These are phyloP conservation scores for Ptilonorhynchus violaceus DNA, from an alignment of 2,113 vertebrate species.

Conservation along the genomic window DNA sequence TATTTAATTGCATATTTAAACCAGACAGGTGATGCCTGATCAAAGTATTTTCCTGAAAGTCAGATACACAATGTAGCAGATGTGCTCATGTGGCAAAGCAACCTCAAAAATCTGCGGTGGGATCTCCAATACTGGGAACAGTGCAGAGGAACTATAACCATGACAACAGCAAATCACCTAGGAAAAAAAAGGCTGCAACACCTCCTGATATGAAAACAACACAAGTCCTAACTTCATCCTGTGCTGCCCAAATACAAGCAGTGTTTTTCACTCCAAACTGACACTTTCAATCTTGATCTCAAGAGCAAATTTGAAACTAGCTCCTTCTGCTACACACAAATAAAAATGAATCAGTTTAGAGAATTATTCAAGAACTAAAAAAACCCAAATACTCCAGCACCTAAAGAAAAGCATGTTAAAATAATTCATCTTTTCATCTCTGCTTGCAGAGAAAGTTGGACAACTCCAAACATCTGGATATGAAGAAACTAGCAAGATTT, in stretches of 20 bases:
- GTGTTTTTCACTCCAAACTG: neutral
- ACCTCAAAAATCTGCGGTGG: neutral
- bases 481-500: neutral
- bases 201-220: neutral
- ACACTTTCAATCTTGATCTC: neutral
- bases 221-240: neutral
- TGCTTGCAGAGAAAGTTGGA: neutral
- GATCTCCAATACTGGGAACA: neutral
- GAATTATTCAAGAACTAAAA: neutral
- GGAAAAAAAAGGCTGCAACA: neutral
- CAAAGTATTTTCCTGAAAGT: slow-evolving; percentile 19
- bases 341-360: neutral
- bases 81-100: neutral
- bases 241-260: neutral
- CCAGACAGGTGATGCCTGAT: slow-evolving; percentile 12
- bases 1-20: slow-evolving; percentile 46
- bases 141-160: neutral
- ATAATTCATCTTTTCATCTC: neutral
- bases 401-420: neutral
- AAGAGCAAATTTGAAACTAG: neutral
- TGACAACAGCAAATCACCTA: neutral
- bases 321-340: neutral
- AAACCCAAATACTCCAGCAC: neutral
- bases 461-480: neutral
- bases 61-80: neutral